A percentile compares a stretch with the other conserved stretches of the same genome.
These are phyloP conservation scores for Rhipidura dahli DNA, from an alignment of 2,113 vertebrate genomes.

Conservation along the genomic window DNA sequence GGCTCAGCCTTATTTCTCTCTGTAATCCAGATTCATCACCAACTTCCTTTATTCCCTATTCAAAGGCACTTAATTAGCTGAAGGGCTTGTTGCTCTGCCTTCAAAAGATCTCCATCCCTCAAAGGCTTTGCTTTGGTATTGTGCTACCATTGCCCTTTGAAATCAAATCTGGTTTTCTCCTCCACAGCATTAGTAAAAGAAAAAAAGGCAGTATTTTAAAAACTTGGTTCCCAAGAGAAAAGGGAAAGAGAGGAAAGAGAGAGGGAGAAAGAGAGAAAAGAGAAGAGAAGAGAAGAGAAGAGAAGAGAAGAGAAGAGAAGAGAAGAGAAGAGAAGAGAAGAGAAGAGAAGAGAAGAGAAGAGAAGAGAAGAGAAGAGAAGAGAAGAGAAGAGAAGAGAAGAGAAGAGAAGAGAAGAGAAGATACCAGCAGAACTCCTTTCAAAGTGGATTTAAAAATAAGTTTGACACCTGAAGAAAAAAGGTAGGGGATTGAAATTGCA, in stretches of 20 bases:
- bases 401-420: no score
- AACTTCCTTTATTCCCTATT: slow-evolving; percentile 67
- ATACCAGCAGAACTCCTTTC: neutral
- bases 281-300: rapidly evolving
- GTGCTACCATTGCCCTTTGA: slow-evolving; percentile 61
- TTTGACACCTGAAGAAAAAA: neutral
- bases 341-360: no score
- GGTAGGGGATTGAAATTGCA: neutral
- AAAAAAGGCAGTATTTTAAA: neutral
- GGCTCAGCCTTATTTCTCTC: neutral
- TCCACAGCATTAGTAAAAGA: neutral
- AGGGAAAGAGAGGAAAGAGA: no score
- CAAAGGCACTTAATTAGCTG: slow-evolving; percentile 73
- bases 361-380: neutral
- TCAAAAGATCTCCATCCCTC: slow-evolving; percentile 64
- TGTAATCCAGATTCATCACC: slow-evolving; percentile 64
- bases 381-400: no score
- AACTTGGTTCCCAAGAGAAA: neutral
- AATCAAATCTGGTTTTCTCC: slow-evolving; percentile 57
- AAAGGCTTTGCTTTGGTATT: slow-evolving; percentile 48
- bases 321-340: no score
- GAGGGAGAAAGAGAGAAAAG: no score
- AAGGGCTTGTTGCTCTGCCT: slow-evolving; percentile 64
- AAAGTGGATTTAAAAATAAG: neutral
- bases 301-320: no score